Base-by-base conservation (phyloP, 2,888 invertebrate genomes). In the Cyclophora albipunctata region DNA sequence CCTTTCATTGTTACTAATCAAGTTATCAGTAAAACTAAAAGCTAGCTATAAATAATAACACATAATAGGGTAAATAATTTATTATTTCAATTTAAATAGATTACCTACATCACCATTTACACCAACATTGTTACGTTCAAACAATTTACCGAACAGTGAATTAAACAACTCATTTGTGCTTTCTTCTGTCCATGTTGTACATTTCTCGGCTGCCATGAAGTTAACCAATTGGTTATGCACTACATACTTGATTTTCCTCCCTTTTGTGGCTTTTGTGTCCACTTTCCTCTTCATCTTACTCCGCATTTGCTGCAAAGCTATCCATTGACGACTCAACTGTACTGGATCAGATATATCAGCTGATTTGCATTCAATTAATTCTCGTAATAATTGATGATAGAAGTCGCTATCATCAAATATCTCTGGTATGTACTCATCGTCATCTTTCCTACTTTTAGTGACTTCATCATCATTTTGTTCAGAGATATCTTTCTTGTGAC, bases 351-450 rank as follows among this genome's bases (percentile, higher is more conserved):
- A 93, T 5, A 95, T 91, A 66, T 94, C 93, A 3, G 93, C 92
- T 0, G 96, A 94, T 81, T 98, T 98, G 59, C 94, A 93, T 75
- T 98, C 97, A 57, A 99, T 98, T 42, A 99, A 85, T 76, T 98
- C 98, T 57, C 96, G 89, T 44, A 99, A 84, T 49, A 98, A 88
- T 68, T 97, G 96, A 78, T 98, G 98, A 80, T 99, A 99, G 78
- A 99, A 99, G 75, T 99, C 99, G 67, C 95, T 95, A 72, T 99
- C 99, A 77, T 99, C 98, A 84, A 96, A 99, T 67, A 98, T 95
- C 83, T 98, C 95, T 0, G 90, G 69, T 68, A 95, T 93, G 58
- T 92, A 91, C 62, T 93, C 92, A 60, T 91, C 91, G 52, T 82
- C 71, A 47, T 87, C 81, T 60, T 81, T 81, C n/a, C 83, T 69